phyloP scores from a whole-genome alignment of 2,888 invertebrate species.

The Ophion slaviceki region DNA sequence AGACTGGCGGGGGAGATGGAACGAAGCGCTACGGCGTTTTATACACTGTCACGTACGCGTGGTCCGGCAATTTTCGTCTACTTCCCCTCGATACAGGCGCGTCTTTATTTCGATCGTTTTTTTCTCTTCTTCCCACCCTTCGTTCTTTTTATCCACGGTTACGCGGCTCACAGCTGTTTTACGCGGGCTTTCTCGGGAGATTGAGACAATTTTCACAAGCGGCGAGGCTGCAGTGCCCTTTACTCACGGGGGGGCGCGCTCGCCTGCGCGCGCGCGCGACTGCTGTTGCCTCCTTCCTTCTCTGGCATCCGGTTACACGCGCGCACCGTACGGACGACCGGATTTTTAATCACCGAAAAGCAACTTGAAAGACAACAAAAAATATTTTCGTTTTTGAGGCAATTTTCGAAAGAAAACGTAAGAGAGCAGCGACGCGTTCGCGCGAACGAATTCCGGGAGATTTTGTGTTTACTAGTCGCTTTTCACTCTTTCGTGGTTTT shows the following conservation, averaged over 20 bases:
- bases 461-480: neutral
- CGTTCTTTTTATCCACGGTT: neutral
- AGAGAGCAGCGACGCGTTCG: no score
- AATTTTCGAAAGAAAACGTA: neutral
- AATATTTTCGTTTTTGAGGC: neutral
- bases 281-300: conserved; percentile 57
- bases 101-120: neutral
- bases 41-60: conserved; percentile 61
- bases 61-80: conserved; percentile 32
- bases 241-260: conserved; percentile 47
- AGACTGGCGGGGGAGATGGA: conserved; percentile 20
- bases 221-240: conserved; percentile 8
- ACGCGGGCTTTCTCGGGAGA: neutral
- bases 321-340: conserved; percentile 38
- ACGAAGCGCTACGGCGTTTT: conserved; percentile 5
- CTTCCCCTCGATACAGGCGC: neutral
- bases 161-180: conserved; percentile 10
- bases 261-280: conserved; percentile 42
- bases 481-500: neutral
- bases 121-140: neutral
- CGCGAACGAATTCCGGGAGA: no score
- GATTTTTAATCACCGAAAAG: conserved; percentile 35
- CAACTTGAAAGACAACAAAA: neutral
- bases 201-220: conserved; percentile 21
- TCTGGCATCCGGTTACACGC: conserved; percentile 69